Percentiles rank a stretch among this genome's conserved stretches.
Evolutionary conservation across 2,888 invertebrate genomes (phyloP).

Genomic region (Argyra leucocephala): DNA sequence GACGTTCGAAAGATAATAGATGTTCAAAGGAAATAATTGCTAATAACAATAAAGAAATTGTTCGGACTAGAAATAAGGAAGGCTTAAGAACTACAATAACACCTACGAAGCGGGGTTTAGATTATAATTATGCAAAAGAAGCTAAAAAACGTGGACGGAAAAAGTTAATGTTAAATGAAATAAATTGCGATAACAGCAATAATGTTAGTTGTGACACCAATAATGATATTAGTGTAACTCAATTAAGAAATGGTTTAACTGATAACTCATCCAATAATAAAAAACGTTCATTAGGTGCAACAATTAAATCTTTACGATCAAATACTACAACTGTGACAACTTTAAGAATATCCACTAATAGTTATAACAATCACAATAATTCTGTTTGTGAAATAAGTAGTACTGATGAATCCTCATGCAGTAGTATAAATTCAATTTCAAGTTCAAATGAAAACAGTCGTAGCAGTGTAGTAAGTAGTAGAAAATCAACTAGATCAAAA

Average conservation of each 20-base stretch:
- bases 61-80: conserved; percentile 18
- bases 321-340: conserved; percentile 19
- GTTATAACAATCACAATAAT: not conserved
- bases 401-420: conserved; percentile 25
- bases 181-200: not conserved
- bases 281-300: not conserved
- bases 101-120: conserved; percentile 22
- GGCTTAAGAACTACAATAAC: conserved; percentile 23
- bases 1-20: not conserved
- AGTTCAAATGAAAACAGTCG: conserved; percentile 18
- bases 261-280: not conserved
- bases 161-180: not conserved
- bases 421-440: conserved; percentile 25
- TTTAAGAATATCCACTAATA: conserved; percentile 17
- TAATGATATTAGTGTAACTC: not conserved
- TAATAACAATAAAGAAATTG: not conserved
- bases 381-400: not conserved
- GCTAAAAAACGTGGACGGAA: conserved; percentile 14
- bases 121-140: conserved; percentile 20
- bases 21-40: not conserved
- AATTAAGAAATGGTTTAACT: not conserved
- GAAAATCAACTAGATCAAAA: conserved; percentile 24
- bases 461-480: conserved; percentile 10
- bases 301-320: conserved; percentile 10
- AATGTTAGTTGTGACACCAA: not conserved